Conservation (phyloP, 2,888 invertebrate genomes). For the Metacarcinus magister region DNA sequence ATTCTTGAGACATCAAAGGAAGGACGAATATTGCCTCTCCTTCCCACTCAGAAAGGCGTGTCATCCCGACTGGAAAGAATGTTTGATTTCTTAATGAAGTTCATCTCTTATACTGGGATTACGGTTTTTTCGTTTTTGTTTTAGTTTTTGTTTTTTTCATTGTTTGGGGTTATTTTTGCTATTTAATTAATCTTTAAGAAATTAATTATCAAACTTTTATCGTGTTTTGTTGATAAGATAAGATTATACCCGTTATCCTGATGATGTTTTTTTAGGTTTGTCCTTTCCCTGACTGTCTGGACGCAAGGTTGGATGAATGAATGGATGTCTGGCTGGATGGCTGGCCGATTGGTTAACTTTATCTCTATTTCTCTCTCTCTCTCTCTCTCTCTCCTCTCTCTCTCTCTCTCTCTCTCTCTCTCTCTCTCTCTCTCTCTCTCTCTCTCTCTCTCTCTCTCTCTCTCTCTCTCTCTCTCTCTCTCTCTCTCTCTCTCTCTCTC, state of each 20-base stretch:
- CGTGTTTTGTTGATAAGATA: not conserved
- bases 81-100: not conserved
- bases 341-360: not conserved
- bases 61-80: not conserved
- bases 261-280: not conserved
- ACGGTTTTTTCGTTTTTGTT: not conserved
- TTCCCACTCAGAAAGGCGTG: not conserved
- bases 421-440: no score
- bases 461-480: no score
- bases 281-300: not conserved
- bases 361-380: not conserved
- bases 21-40: slow-evolving; percentile 13
- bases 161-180: no score
- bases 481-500: no score
- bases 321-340: not conserved
- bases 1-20: slow-evolving; percentile 2
- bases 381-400: not conserved
- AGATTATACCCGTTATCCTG: not conserved
- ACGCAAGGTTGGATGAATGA: not conserved
- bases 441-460: no score
- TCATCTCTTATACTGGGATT: not conserved
- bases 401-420: no score
- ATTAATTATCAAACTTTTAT: not conserved
- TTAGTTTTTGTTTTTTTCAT: not conserved
- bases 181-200: not conserved